phyloP scores from a whole-genome alignment of 2,113 vertebrate genomes.

The Rhizomys pruinosus region DNA sequence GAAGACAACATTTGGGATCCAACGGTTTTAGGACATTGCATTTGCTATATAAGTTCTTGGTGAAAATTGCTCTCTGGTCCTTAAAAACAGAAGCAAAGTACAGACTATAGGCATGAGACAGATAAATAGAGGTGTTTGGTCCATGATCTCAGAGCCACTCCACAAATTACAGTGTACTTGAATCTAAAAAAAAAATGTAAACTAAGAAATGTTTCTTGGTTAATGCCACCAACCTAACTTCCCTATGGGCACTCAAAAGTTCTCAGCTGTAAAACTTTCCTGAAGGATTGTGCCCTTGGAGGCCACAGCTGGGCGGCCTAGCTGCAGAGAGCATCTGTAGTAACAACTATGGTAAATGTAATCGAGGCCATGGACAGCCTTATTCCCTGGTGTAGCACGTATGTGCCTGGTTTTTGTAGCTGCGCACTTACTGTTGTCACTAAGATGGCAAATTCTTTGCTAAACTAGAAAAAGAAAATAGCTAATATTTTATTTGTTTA shows the following conservation, averaged over 20 bases:
- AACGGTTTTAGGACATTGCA: fast-evolving
- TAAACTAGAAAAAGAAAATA: neutral
- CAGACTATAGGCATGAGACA: fast-evolving
- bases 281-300: neutral
- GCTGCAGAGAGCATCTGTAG: neutral
- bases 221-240: neutral
- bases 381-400: neutral
- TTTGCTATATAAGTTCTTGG: neutral
- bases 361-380: neutral
- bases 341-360: neutral
- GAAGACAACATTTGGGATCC: fast-evolving
- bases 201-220: neutral
- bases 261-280: neutral
- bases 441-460: slow-evolving; percentile 24
- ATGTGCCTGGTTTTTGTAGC: neutral
- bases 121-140: neutral
- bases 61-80: neutral
- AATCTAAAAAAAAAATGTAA: neutral
- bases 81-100: neutral
- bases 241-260: neutral
- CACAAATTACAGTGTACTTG: neutral
- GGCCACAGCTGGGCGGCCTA: neutral
- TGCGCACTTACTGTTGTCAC: neutral
- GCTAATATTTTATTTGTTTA: neutral
- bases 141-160: neutral